phyloP scores from a whole-genome alignment of 1,140 invertebrate species.

The Drosophila arizonae region DNA sequence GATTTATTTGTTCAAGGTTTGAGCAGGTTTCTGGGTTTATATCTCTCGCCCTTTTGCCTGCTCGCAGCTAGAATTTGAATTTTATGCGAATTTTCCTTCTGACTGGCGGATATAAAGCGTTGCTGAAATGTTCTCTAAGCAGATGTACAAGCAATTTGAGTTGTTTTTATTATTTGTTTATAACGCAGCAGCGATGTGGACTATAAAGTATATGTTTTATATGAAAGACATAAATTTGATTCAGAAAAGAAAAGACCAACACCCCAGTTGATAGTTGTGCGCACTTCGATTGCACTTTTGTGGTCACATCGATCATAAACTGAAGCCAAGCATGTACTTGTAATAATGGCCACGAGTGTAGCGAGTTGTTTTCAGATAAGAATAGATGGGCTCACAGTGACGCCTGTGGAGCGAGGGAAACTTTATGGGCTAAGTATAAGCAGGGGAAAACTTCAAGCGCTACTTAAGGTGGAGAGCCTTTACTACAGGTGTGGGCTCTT shows the following conservation, averaged over 20 bases:
- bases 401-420: not conserved
- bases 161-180: conserved; percentile 30
- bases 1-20: conserved; percentile 62
- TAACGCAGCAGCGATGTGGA: conserved; percentile 35
- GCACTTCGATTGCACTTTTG: conserved; percentile 55
- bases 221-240: conserved; percentile 35
- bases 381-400: conserved; percentile 1
- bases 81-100: conserved; percentile 35
- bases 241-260: conserved; percentile 27
- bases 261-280: conserved; percentile 58
- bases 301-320: conserved; percentile 67
- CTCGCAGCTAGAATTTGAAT: conserved; percentile 36
- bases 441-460: not conserved
- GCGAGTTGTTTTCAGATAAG: conserved; percentile 6
- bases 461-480: not conserved
- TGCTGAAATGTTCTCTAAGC: conserved; percentile 50
- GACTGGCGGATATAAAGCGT: conserved; percentile 32
- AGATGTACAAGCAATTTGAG: conserved; percentile 21
- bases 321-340: conserved; percentile 8
- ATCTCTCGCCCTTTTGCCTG: conserved; percentile 19
- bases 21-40: conserved; percentile 36
- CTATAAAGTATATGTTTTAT: conserved; percentile 51
- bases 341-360: conserved; percentile 25
- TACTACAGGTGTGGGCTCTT: too few relatives aligned
- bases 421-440: not conserved